Conservation (phyloP, 92 coral and sea anemone species). For the Heteractis magnifica region DNA sequence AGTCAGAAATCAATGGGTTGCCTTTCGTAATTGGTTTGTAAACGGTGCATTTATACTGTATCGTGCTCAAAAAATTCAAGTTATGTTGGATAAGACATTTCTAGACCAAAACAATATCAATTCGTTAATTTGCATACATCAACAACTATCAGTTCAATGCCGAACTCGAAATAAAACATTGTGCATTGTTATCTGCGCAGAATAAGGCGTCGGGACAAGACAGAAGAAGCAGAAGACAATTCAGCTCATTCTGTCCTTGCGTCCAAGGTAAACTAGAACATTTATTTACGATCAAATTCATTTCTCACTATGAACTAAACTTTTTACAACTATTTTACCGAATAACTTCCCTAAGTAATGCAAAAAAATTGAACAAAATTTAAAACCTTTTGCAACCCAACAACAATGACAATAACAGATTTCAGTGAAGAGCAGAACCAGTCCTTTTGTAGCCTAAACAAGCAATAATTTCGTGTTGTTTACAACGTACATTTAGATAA, state of each 20-base stretch:
- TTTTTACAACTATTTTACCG: not conserved
- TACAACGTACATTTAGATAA: not conserved
- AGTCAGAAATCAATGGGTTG: not conserved
- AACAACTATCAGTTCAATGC: not conserved
- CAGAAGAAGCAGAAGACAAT: slow-evolving; percentile 57
- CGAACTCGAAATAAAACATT: not conserved
- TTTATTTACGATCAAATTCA: not conserved
- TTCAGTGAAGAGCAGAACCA: not conserved
- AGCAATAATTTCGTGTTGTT: not conserved
- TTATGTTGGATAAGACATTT: not conserved
- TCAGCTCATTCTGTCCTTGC: slow-evolving; percentile 49
- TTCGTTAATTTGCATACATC: slow-evolving; percentile 23
- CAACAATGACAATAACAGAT: not conserved
- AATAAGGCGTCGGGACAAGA: slow-evolving; percentile 24
- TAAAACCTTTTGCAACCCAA: too few species aligned
- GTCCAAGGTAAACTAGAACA: slow-evolving; percentile 41
- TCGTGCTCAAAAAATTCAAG: not conserved
- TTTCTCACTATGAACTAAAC: not conserved
- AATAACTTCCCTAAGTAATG: not conserved
- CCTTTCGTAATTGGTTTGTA: not conserved
- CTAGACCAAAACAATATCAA: not conserved
- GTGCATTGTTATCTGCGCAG: not conserved
- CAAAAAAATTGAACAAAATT: not conserved
- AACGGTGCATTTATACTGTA: not conserved
- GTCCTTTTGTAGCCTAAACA: not conserved